phyloP scores from a whole-genome alignment of 2,888 invertebrate genomes.

The Catocala sponsa region DNA sequence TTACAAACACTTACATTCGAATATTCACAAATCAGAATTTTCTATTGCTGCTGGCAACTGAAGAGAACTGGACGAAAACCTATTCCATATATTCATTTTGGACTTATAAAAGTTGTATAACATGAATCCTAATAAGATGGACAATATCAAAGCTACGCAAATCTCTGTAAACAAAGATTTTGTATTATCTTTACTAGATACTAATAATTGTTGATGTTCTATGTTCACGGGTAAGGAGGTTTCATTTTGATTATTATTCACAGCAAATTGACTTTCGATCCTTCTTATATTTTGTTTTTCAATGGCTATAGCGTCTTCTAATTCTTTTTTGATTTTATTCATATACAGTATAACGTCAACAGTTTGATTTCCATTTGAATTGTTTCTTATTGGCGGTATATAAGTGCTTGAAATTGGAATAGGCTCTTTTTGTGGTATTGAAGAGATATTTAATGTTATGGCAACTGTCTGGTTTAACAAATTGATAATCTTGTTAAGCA shows the following conservation, averaged over 20 bases:
- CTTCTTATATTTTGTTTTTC: slow-evolving; percentile 54
- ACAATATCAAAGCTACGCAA: slow-evolving; percentile 59
- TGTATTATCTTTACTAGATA: slow-evolving; percentile 20
- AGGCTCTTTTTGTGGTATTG: too few relatives aligned
- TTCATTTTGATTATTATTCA: slow-evolving; percentile 1
- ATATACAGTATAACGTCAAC: slow-evolving; percentile 29
- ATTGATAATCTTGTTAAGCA: slow-evolving; percentile 29
- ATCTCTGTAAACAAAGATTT: slow-evolving; percentile 52
- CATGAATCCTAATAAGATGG: slow-evolving; percentile 57
- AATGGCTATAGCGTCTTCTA: slow-evolving; percentile 45
- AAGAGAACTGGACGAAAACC: slow-evolving; percentile 58
- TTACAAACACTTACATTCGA: too few relatives aligned
- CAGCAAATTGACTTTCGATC: slow-evolving; percentile 45
- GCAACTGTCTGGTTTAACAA: slow-evolving; percentile 34
- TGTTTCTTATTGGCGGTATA: too few relatives aligned
- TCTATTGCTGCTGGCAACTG: slow-evolving; percentile 61
- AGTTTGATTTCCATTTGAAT: too few relatives aligned
- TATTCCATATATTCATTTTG: slow-evolving; percentile 47
- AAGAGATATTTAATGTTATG: slow-evolving; percentile 21
- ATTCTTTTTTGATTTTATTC: slow-evolving; percentile 47
- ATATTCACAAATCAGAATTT: slow-evolving; percentile 53
- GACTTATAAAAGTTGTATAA: slow-evolving; percentile 61
- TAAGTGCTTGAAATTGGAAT: too few relatives aligned
- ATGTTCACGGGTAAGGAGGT: too few relatives aligned
- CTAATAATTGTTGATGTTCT: too few relatives aligned